Conservation (phyloP, 2,888 invertebrate species). For the Leptarthrus brevirostris region DNA sequence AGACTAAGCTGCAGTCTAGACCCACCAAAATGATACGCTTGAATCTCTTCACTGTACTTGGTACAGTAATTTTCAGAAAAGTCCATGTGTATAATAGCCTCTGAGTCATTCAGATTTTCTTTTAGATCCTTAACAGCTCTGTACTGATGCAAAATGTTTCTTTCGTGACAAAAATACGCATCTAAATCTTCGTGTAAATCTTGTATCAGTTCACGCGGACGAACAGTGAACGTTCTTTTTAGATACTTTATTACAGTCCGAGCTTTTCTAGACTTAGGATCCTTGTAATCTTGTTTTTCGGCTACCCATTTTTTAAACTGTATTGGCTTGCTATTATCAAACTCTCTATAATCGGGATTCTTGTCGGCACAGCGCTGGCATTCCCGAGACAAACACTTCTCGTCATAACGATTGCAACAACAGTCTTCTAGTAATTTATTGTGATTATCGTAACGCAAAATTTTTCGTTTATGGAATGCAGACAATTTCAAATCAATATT, state of each 20-base stretch:
- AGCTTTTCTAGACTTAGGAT: not conserved
- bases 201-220: not conserved
- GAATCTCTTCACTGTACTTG: not conserved
- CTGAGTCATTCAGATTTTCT: not conserved
- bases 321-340: not conserved
- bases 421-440: conserved; percentile 1
- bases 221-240: not conserved
- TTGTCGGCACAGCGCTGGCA: not conserved
- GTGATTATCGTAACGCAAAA: not conserved
- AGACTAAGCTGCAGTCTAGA: not conserved
- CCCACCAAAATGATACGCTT: conserved; percentile 2
- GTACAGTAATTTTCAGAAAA: not conserved
- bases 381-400: conserved; percentile 7
- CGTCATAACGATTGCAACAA: conserved; percentile 29
- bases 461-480: not conserved
- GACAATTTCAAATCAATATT: not conserved
- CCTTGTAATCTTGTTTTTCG: conserved; percentile 14
- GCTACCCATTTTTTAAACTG: conserved; percentile 29
- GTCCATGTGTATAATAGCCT: not conserved
- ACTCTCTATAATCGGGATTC: not conserved
- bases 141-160: no score
- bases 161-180: no score
- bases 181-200: no score
- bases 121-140: no score
- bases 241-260: not conserved